Conservation (phyloP, 1,140 invertebrate species). For the Samia ricini region DNA sequence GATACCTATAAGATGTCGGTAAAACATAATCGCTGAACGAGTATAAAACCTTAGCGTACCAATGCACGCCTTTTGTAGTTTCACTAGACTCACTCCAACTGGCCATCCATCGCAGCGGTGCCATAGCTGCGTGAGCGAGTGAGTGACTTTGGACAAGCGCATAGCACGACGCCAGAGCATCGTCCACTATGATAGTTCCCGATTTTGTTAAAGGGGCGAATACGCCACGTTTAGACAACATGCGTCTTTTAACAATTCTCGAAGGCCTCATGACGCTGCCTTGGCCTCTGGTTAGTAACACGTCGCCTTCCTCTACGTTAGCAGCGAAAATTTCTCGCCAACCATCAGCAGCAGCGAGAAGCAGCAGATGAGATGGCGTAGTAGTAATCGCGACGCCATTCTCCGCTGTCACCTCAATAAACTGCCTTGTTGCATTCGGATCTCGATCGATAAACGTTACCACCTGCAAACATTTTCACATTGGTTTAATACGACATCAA, state of each 20-base stretch:
- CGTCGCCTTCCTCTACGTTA: slow-evolving; percentile 59
- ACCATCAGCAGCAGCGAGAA: slow-evolving; percentile 69
- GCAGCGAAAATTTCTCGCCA: slow-evolving; percentile 70
- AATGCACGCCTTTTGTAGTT: slow-evolving; percentile 84
- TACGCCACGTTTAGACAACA: slow-evolving; percentile 83
- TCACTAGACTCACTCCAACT: slow-evolving; percentile 37
- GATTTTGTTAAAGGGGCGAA: slow-evolving; percentile 93
- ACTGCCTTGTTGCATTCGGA: slow-evolving; percentile 81
- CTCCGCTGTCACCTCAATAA: slow-evolving; percentile 84
- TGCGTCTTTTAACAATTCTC: slow-evolving; percentile 80
- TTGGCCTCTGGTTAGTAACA: slow-evolving; percentile 74
- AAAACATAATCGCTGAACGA: slow-evolving; percentile 83
- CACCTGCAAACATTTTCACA: slow-evolving; percentile 48
- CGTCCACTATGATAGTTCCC: slow-evolving; percentile 94
- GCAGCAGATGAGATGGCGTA: slow-evolving; percentile 91
- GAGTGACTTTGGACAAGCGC: slow-evolving; percentile 91
- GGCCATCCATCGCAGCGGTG: slow-evolving; percentile 83
- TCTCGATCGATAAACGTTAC: slow-evolving; percentile 91
- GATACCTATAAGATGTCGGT: slow-evolving; percentile 78
- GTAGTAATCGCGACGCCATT: slow-evolving; percentile 85
- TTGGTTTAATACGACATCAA: neutral
- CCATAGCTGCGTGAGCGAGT: slow-evolving; percentile 90
- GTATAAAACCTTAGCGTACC: slow-evolving; percentile 91
- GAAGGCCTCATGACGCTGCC: slow-evolving; percentile 78
- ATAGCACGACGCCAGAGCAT: slow-evolving; percentile 96